phyloP scores from a whole-genome alignment of 2,888 invertebrate species.

The Andrena flavipes region DNA sequence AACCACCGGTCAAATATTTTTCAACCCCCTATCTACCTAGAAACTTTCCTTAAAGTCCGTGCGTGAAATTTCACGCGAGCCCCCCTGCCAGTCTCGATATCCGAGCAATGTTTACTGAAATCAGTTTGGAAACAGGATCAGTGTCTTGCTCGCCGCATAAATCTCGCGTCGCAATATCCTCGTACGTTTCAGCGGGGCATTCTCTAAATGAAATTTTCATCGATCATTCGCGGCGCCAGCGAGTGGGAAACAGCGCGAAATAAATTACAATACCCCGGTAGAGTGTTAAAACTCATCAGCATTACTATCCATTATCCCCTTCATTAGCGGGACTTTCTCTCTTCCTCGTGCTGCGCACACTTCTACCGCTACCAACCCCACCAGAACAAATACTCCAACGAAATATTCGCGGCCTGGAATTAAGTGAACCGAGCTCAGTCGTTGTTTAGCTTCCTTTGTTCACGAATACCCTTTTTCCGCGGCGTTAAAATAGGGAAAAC shows the following conservation, averaged over 20 bases:
- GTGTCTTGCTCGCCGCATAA: not conserved
- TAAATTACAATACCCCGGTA: conserved; percentile 31
- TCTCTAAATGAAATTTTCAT: conserved; percentile 32
- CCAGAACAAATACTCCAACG: conserved; percentile 34
- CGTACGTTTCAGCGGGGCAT: not conserved
- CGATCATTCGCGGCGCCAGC: conserved; percentile 15
- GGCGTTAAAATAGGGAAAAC: conserved; percentile 66
- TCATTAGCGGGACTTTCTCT: conserved; percentile 58
- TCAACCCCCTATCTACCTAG: too few relatives aligned
- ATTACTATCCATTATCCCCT: conserved; percentile 63
- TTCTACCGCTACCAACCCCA: not conserved
- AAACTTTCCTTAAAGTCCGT: too few relatives aligned
- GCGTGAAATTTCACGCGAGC: too few relatives aligned
- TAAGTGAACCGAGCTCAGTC: conserved; percentile 35
- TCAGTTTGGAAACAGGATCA: not conserved
- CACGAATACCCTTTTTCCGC: not conserved
- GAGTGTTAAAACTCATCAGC: conserved; percentile 64
- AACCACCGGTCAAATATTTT: too few relatives aligned
- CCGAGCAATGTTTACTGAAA: not conserved
- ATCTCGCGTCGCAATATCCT: not conserved
- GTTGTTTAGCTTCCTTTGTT: not conserved
- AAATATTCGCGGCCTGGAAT: conserved; percentile 19
- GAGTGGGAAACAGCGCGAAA: conserved; percentile 15
- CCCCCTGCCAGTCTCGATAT: too few relatives aligned
- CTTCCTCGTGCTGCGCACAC: too few relatives aligned